Conservation (phyloP, 2,797 vertebrate species). For the Antrozous pallidus region DNA sequence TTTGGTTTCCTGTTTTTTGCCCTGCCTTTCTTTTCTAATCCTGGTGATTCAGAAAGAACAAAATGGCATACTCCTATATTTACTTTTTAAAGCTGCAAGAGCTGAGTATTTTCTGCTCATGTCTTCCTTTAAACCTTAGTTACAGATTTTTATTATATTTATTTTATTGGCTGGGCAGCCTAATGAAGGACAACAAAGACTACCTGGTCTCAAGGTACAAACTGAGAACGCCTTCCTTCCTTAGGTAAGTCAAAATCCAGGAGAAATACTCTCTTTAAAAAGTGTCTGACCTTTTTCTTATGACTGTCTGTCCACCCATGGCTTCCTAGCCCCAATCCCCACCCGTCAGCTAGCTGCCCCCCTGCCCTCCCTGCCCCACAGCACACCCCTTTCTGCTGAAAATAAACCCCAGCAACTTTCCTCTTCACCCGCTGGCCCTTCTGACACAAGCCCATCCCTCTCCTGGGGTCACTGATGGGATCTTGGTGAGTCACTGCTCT, state of each 20-base stretch:
- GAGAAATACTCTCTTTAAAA: background rate
- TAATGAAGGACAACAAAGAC: background rate
- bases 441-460: too few species aligned
- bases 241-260: background rate
- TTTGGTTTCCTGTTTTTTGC: background rate
- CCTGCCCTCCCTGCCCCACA: background rate
- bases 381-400: background rate
- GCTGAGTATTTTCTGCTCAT: background rate
- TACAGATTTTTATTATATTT: background rate
- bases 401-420: background rate
- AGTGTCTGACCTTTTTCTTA: background rate
- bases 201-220: background rate
- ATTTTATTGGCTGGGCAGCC: background rate
- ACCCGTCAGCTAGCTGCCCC: background rate
- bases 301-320: background rate
- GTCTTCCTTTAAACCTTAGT: background rate
- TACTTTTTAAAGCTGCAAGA: background rate
- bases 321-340: background rate
- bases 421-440: background rate
- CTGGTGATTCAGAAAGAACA: background rate
- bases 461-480: rapidly evolving
- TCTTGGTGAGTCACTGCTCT: too few species aligned
- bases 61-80: background rate
- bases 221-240: background rate
- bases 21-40: background rate